Evolutionary conservation across 2,113 vertebrate species (phyloP).

Genomic region (Myotis lucifugus): DNA sequence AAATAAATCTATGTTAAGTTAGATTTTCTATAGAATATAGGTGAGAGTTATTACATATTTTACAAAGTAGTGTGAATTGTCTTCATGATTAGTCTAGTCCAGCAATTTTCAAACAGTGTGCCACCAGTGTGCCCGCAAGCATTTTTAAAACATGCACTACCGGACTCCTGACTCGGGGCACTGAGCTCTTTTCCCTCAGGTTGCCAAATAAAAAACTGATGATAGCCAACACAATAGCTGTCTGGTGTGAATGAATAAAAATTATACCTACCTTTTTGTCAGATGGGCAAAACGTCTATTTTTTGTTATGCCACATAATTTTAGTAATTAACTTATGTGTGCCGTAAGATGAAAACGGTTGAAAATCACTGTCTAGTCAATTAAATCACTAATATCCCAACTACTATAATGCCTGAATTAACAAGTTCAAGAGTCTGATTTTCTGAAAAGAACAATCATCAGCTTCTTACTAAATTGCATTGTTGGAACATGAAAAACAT

Average conservation of each 20-base stretch:
- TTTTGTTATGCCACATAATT: not conserved
- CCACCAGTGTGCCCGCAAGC: not conserved
- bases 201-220: not conserved
- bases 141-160: not conserved
- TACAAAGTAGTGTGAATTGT: not conserved
- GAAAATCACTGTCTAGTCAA: not conserved
- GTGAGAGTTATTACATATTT: not conserved
- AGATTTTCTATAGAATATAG: not conserved
- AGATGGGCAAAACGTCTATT: not conserved
- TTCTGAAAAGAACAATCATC: constrained; percentile 1
- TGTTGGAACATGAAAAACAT: constrained; percentile 1
- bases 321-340: not conserved
- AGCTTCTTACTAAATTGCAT: not conserved
- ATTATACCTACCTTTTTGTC: not conserved
- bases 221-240: not conserved
- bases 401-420: not conserved
- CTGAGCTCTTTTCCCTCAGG: not conserved
- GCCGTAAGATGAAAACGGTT: not conserved
- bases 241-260: not conserved
- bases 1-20: not conserved
- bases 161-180: not conserved
- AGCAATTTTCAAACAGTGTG: not conserved
- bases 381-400: not conserved
- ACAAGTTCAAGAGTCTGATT: not conserved
- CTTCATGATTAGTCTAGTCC: not conserved